Base-by-base conservation (phyloP, 2,797 vertebrate genomes). In the Erpetoichthys calabaricus region DNA sequence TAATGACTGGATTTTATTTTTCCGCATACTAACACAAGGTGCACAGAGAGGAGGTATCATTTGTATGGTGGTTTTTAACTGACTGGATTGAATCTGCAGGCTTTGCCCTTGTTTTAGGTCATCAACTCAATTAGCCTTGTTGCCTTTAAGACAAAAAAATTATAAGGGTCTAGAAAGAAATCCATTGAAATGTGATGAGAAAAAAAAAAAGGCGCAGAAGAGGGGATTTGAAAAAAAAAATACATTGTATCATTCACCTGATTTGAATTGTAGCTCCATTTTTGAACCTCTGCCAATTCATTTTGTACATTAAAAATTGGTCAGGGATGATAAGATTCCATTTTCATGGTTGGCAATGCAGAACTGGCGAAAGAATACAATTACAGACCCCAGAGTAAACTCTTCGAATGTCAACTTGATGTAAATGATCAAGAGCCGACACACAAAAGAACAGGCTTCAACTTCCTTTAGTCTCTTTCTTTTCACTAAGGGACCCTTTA, bases 231-330 rank as follows among this genome's bases (percentile, higher is more conserved):
- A 51, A 53, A 53, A 80, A 76, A 56, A 79, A 85, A 84, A 79
- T 76, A 85, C 79, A 82, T 25, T 89, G 89, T 95, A 92, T 93
- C 91, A 92, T 92, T 93, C 91, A 94, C 91, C 92, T 94, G 90
- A 96, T 96, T 95, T 92, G 89, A 92, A 97, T 95, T 92, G 93
- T 91, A 84, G 82, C 87, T 86, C 84, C 74, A 81, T 87, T 88
- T 92, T 91, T 96, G 92, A 96, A 95, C 86, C 86, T 83, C 84
- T 88, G 92, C 94, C 93, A 97, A 95, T 93, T 96, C 91, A 93
- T 95, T 96, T 95, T 93, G 91, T 95, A 97, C 92, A 98, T 97
- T 97, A 97, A 94, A 95, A 96, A 94, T 92, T 91, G 94, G 93
- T 98, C 93, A 95, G 88, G 93, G 92, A 94, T 97, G 93, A 95